Conservation (phyloP, 2,888 invertebrate species). For the Chrysolina americana region DNA sequence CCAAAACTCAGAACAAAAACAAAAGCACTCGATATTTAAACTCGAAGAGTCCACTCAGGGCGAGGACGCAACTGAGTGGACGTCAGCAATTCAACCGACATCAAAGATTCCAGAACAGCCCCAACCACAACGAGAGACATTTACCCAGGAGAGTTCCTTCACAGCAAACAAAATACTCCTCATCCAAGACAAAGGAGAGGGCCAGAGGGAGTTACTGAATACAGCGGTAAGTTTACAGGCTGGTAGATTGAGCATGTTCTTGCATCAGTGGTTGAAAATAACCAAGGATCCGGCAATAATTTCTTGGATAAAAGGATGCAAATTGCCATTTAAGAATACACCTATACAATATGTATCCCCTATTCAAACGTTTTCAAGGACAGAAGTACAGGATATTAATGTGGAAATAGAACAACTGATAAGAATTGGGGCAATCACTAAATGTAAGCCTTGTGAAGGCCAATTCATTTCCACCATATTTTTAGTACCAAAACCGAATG, state of each 20-base stretch:
- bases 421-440: neutral
- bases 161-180: too few species aligned
- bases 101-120: conserved; percentile 1
- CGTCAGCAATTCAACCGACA: neutral
- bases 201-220: too few species aligned
- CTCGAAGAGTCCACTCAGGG: conserved; percentile 15
- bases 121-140: neutral
- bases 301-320: too few species aligned
- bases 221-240: too few species aligned
- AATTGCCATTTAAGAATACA: too few species aligned
- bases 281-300: too few species aligned
- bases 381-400: neutral
- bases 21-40: conserved; percentile 16
- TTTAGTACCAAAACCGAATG: too few species aligned
- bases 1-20: neutral
- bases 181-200: too few species aligned
- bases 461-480: too few species aligned
- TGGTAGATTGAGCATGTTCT: too few species aligned
- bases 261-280: too few species aligned
- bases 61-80: neutral
- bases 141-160: neutral
- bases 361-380: neutral
- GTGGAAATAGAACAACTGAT: conserved; percentile 22
- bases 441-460: neutral
- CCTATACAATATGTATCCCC: too few species aligned